These are phyloP conservation scores for Dorcus parallelipipedus DNA, from an alignment of 2,888 invertebrate species.

Conservation along the genomic window DNA sequence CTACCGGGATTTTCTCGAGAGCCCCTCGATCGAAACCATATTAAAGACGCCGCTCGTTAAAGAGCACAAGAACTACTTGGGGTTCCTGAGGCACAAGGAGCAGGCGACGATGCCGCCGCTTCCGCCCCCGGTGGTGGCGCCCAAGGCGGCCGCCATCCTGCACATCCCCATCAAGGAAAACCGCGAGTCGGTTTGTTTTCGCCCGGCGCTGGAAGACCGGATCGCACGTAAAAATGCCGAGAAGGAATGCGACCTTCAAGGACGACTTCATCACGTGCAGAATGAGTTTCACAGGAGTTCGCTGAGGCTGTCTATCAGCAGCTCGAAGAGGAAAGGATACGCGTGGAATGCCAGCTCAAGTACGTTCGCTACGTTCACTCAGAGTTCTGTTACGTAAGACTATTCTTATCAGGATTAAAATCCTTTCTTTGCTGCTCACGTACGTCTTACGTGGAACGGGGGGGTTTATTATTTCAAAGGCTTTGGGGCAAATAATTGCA, in stretches of 20 bases:
- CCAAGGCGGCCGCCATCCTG: constrained; percentile 60
- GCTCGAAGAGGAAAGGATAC: constrained; percentile 28
- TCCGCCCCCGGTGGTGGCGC: constrained; percentile 55
- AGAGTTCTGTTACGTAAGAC: too few species aligned
- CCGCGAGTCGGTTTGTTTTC: constrained; percentile 29
- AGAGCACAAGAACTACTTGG: constrained; percentile 25
- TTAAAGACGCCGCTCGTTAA: constrained; percentile 42
- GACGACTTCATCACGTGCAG: constrained; percentile 24
- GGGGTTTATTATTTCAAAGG: too few species aligned
- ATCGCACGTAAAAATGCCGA: constrained; percentile 31
- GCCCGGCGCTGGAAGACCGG: constrained; percentile 30
- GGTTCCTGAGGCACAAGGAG: constrained; percentile 28
- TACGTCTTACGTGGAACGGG: too few species aligned
- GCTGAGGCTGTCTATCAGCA: constrained; percentile 38
- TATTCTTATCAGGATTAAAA: too few species aligned
- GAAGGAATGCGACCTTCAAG: constrained; percentile 32
- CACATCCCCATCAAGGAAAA: constrained; percentile 52
- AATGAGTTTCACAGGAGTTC: constrained; percentile 39
- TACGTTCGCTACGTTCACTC: too few species aligned
- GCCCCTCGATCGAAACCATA: constrained; percentile 36
- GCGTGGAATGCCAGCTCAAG: too few species aligned
- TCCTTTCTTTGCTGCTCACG: too few species aligned
- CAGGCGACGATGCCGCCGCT: constrained; percentile 30
- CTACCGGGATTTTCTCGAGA: constrained; percentile 9
- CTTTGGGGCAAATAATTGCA: too few species aligned